phyloP scores from a whole-genome alignment of 1,140 invertebrate genomes.

The Bombus fervidus region DNA sequence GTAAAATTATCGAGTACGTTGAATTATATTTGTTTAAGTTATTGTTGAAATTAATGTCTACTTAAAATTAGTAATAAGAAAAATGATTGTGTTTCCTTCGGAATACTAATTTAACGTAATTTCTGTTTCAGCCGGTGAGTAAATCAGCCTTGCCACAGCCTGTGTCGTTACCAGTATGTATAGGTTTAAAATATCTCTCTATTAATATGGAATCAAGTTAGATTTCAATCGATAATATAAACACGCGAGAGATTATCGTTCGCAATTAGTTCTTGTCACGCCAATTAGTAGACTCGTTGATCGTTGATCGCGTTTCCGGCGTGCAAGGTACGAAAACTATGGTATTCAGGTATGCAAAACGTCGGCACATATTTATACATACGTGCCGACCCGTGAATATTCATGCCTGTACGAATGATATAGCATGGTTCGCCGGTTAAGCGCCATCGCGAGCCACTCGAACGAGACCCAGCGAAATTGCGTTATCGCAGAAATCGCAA shows the following conservation, averaged over 20 bases:
- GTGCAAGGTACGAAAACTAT: background rate
- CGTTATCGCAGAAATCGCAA: slow-evolving; percentile 32
- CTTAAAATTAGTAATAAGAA: too few relatives aligned
- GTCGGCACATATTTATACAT: slow-evolving; percentile 35
- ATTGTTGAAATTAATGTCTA: too few relatives aligned
- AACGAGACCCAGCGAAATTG: slow-evolving; percentile 36
- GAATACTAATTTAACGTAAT: slow-evolving; percentile 14
- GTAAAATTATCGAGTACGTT: too few relatives aligned
- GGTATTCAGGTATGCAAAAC: slow-evolving; percentile 20
- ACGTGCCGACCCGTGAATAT: slow-evolving; percentile 48
- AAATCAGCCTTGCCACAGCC: background rate
- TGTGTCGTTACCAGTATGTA: too few relatives aligned
- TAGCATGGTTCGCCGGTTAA: slow-evolving; percentile 43
- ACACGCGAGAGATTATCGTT: background rate
- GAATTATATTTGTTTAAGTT: too few relatives aligned
- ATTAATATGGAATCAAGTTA: too few relatives aligned
- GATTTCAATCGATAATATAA: background rate
- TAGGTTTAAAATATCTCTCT: too few relatives aligned
- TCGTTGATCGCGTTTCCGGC: slow-evolving; percentile 19
- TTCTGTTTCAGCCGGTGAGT: slow-evolving; percentile 79
- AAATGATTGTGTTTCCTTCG: too few relatives aligned
- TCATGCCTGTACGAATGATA: slow-evolving; percentile 54
- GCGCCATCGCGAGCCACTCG: slow-evolving; percentile 24
- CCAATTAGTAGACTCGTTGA: slow-evolving; percentile 10
- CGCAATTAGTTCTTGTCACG: slow-evolving; percentile 11